These are phyloP conservation scores for Thalassoma bifasciatum DNA, from an alignment of 2,113 vertebrate genomes.

Conservation along the genomic window DNA sequence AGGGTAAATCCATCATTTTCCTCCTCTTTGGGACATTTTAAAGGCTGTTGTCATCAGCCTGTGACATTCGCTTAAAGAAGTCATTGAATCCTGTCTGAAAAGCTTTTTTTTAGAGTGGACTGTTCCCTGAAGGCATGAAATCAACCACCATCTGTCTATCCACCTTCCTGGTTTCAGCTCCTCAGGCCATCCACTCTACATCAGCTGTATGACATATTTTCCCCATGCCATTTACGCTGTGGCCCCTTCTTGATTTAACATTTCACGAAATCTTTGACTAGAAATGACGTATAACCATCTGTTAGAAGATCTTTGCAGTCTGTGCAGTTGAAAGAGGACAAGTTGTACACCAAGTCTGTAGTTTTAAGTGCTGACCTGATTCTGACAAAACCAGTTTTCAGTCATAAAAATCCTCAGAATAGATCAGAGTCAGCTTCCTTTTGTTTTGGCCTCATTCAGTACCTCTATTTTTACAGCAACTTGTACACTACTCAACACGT, in stretches of 20 bases:
- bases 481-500: not conserved
- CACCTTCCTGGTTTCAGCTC: not conserved
- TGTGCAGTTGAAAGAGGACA: not conserved
- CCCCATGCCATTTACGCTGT: not conserved
- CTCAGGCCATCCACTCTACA: not conserved
- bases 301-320: not conserved
- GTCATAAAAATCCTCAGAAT: not conserved
- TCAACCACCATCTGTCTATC: not conserved
- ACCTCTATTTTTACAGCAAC: constrained; percentile 24
- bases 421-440: not conserved
- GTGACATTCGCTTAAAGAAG: not conserved
- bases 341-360: not conserved
- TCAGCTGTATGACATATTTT: not conserved
- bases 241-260: too few species aligned
- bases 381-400: not conserved
- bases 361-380: not conserved
- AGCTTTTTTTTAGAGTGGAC: not conserved
- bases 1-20: not conserved
- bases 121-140: not conserved
- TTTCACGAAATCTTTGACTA: not conserved
- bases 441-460: not conserved
- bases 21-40: not conserved
- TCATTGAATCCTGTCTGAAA: not conserved
- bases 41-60: not conserved
- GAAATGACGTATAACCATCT: not conserved